Base-by-base conservation (phyloP, 2,113 vertebrate species). In the Emydura subglobosa region DNA sequence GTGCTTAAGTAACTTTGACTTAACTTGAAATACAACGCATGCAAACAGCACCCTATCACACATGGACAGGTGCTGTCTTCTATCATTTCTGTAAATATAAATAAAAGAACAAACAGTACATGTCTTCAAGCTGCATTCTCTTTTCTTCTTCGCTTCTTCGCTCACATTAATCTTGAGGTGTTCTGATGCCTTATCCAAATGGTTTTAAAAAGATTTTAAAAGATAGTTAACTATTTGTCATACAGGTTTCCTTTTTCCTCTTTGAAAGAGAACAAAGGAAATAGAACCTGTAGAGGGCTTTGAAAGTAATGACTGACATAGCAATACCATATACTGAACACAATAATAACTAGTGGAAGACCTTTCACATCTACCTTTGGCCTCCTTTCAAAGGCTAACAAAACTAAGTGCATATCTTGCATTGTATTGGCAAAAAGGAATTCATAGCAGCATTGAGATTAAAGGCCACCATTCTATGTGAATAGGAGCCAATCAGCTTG, bases 211-310 rank as follows among this genome's bases (percentile, higher is more conserved):
- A 95, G 83, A 74, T 88, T 84, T 85, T 89, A 83, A 78, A 25
- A 93, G 83, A 89, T 88, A 95, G 94, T 92, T 95, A 88, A 79
- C 95, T 84, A 50, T 81, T 84, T 93, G 92, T 57, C 50, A 47
- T 24, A 86, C 17, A 27, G 12, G 44, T 68, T 94, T 93, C 83
- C 12, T 81, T 95, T 90, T 94, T 68, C n/a, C 34, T 83, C 54
- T 95, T 89, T 89, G 47, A 89, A 39, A 21, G 34, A 76, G 51
- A 78, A 95, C 92, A 51, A 50, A 86, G 22, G 83, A 93, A 94
- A 4, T 61, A 49, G 42, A 22, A 90, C 59, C 61, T 74, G 12
- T 25, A 39, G 90, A 91, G 49, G 51, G 14, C 72, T 89, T 89
- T 1, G 0, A 94, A 93, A 42, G 91, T 86, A 93, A 80, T 44